These are phyloP conservation scores for Biston betularia DNA, from an alignment of 2,888 invertebrate genomes.

Conservation along the genomic window DNA sequence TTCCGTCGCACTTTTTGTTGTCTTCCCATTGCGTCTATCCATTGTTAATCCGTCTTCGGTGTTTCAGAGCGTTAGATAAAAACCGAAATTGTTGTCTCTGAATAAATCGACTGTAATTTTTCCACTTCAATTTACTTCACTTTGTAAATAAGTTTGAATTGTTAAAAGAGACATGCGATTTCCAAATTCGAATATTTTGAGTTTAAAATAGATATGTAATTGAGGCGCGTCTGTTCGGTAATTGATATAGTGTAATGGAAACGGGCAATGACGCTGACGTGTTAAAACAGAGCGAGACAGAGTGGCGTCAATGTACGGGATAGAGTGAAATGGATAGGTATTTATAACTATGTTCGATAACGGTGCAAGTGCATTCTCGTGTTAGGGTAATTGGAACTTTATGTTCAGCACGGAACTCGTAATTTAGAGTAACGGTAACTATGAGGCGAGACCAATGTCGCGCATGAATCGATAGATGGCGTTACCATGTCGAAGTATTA, in stretches of 20 bases:
- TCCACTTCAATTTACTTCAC: slow-evolving; percentile 34
- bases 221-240: slow-evolving; percentile 61
- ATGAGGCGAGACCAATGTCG: slow-evolving; percentile 24
- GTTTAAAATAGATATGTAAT: slow-evolving; percentile 49
- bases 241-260: slow-evolving; percentile 85
- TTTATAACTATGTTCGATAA: slow-evolving; percentile 61
- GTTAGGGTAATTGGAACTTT: slow-evolving; percentile 75
- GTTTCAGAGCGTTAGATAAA: slow-evolving; percentile 78
- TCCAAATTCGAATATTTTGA: slow-evolving; percentile 12
- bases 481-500: slow-evolving; percentile 54
- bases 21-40: slow-evolving; percentile 63
- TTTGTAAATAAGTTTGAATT: slow-evolving; percentile 11
- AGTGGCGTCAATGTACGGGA: slow-evolving; percentile 61
- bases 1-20: slow-evolving; percentile 78
- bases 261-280: slow-evolving; percentile 80
- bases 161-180: slow-evolving; percentile 8
- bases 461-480: slow-evolving; percentile 66
- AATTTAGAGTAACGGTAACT: slow-evolving; percentile 44
- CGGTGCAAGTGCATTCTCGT: slow-evolving; percentile 72
- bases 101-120: slow-evolving; percentile 41
- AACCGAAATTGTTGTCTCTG: slow-evolving; percentile 42
- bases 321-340: slow-evolving; percentile 76
- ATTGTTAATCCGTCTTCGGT: slow-evolving; percentile 82
- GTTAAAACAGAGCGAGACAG: slow-evolving; percentile 76
- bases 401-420: slow-evolving; percentile 59